phyloP scores from a whole-genome alignment of 2,797 vertebrate species.

The Betta splendens region DNA sequence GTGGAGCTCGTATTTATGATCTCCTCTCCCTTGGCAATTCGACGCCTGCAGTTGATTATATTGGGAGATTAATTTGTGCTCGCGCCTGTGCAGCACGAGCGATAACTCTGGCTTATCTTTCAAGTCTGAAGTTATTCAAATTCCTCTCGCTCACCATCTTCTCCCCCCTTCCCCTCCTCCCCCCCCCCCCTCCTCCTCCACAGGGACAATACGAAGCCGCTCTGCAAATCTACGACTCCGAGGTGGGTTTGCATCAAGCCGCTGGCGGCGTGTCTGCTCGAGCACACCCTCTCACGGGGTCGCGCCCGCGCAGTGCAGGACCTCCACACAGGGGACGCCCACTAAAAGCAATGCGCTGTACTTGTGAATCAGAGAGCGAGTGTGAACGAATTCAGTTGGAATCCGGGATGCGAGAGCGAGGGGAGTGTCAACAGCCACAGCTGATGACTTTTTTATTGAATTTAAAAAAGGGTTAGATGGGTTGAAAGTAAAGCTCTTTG shows the following conservation, averaged over 20 bases:
- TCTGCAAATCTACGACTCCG: constrained; percentile 86
- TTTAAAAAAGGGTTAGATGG: constrained; percentile 33
- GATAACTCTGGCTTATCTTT: constrained; percentile 37
- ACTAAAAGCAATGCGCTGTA: constrained; percentile 50
- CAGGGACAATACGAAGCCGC: constrained; percentile 93
- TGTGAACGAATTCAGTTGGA: constrained; percentile 50
- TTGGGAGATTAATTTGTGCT: constrained; percentile 66
- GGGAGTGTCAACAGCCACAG: constrained; percentile 23
- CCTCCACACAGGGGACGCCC: constrained; percentile 10
- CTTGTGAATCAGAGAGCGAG: constrained; percentile 31
- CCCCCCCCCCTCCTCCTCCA: constrained; percentile 32
- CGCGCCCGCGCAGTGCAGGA: not conserved
- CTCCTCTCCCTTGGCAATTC: constrained; percentile 46
- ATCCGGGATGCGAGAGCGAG: constrained; percentile 13
- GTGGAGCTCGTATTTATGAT: constrained; percentile 58
- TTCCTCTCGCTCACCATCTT: constrained; percentile 15
- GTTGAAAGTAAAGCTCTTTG: constrained; percentile 15
- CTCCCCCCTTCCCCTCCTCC: constrained; percentile 41
- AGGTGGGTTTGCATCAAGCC: constrained; percentile 81
- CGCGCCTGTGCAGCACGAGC: constrained; percentile 41
- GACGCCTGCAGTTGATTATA: constrained; percentile 63
- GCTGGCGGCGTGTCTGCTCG: not conserved
- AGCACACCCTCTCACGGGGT: not conserved
- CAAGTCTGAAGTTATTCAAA: constrained; percentile 25
- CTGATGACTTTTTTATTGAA: constrained; percentile 41